Evolutionary conservation across 1,140 invertebrate genomes (phyloP), one percentile per base, ranked within the genome.

Genomic region (Leucophenga varia): DNA sequence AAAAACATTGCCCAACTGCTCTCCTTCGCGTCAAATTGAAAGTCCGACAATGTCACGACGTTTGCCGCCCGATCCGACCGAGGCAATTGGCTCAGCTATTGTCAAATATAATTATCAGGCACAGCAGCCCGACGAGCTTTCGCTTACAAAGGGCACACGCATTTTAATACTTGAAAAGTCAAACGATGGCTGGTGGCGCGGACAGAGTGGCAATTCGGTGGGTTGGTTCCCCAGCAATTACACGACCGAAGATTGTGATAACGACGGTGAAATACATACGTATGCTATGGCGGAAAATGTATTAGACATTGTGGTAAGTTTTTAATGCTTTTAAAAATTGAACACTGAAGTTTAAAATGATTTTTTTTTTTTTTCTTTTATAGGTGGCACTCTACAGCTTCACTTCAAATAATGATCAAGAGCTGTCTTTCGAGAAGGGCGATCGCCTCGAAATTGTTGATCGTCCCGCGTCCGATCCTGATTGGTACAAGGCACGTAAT

Each of bases 181-280:
- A 57, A 96, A 94, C 54, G 97, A 99, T 82, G 97, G 97, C 21
- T 99, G 97, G 97, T 99, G 96, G 96, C 85, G 95, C 67, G 97
- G 96, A 20, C 90, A 93, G 79, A 91, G 85, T 76, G 86, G 81
- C 70, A 87, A 80, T 63, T 83, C 80, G 59, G 86, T 85, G 56
- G 96, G 96, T 49, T 81, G 96, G 97, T 98, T 98, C 77, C 97
- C 96, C 14, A 95, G 93, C 30, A 98, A 98, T 79, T 98, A 98
- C 78, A 86, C 84, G 44, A 95, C 94, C 37, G 90, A 94, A 74
- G 90, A 97, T 77, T 93, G 95, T 73, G 84, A 87, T 60, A 80
- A 82, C 21, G 89, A 92, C 61, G 89, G 91, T 61, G 88, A 88
- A 18, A 82, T 90, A 20, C 90, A 95, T 70, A 92, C 92, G 36